Base-by-base conservation (phyloP, 2,888 invertebrate genomes). In the Rhimphoctona megacephalus region DNA sequence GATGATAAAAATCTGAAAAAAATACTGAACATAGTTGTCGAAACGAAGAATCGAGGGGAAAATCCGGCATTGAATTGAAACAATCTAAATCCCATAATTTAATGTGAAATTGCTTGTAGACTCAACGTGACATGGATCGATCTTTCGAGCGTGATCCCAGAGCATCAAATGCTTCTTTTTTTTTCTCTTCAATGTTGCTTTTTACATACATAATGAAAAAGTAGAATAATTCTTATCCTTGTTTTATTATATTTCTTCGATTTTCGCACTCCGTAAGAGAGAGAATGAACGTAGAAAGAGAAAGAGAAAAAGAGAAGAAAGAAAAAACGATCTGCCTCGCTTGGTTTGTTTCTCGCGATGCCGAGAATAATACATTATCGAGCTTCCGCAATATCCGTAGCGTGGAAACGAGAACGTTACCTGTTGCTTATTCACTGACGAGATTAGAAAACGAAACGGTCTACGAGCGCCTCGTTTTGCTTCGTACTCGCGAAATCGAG, bases 361-460 rank as follows among this genome's bases (percentile, higher is more conserved):
- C 76, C 17, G 83, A 70, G 76, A 83, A 83, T 64, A 76, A 36
- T 61, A 61, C 36, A 76, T 49, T 81, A 85, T 66, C 64, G 79
- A 77, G 83, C 70, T 70, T 79, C 52, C 69, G 69, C 78, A 69
- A 72, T 73, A 82, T 79, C 73, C 64, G 80, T 77, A 83, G 69
- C 85, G 85, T 86, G 83, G 85, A 86, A 86, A 83, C 80, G 79
- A 76, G 83, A 86, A 57, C 83, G 61, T 76, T 64, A 72, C 76
- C 11, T 22, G 46, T 54, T 61, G 49, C 67, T 36, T 19, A 25
- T 67, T 19, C 67, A 66, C 66, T 9, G 11, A 22, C 46, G 76
- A 77, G 85, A 80, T 70, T 80, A 80, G 83, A 86, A 83, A 86
- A 86, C 74, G 83, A 86, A 86, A 86, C 80, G 83, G 43, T 25